Base-by-base conservation (phyloP, 2,888 invertebrate genomes). In the Bimastos eiseni region DNA sequence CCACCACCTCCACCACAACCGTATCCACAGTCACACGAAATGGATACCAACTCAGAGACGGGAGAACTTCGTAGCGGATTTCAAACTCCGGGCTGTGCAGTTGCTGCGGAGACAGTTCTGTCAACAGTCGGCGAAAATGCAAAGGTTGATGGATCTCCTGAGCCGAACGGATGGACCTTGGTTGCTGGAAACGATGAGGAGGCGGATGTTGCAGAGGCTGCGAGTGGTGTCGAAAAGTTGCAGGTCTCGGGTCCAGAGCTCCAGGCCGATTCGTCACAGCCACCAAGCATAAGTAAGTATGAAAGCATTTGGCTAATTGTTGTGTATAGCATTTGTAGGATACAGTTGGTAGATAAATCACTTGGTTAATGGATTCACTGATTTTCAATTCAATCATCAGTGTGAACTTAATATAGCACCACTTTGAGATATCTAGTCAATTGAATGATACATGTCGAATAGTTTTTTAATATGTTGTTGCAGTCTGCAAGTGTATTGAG, bases 81-180 rank as follows among this genome's bases (percentile, higher is more conserved):
- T 21, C 86, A 86, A 36, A 17, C 34, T 34, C 86, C 86, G 24
- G 86, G 33, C 21, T 34, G 36, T 24, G 34, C n/a, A 8, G 86
- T 33, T 36, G 8, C 21, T 36, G 8, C 17, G 86, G 86, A 34
- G 19, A 34, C 86, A 1, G 34, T 36, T 17, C 6, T 17, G 30
- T 86, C 86, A 19, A 86, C n/a, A 36, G 19, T 83, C 24, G 90
- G 55, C 33, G 55, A 33, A 36, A 70, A 34, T 19, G 90, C n/a
- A 30, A 70, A 33, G 70, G 24, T 17, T 21, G 8, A 49, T 37
- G 33, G 33, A 34, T 49, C 90, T 21, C 55, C 84, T 8, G 90
- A 90, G n/a, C 83, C 90, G 24, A 84, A 30, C 34, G 90, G 84
- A 36, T 90, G 90, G 90, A 90, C 84, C 38, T 86, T 90, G 70